Evolutionary conservation across 2,888 invertebrate genomes (phyloP), one percentile per base, ranked within the genome.

Genomic region (Nomada goodeniana): DNA sequence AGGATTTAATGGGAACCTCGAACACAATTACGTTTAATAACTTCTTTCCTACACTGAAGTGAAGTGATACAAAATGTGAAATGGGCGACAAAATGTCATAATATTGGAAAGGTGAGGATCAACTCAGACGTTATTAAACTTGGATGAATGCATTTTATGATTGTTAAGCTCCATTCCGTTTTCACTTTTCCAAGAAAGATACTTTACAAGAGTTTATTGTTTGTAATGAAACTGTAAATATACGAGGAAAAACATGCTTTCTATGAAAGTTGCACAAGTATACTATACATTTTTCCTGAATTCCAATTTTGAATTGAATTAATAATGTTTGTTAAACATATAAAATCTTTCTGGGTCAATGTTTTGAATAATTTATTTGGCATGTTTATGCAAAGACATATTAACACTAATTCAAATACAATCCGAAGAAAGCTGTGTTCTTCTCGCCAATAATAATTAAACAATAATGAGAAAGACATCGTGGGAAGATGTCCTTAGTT

Each of bases 41-140:
- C 5, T 65, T 29, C 65, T 50, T 65, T 10, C 15, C n/a, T 29
- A 29, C n/a, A n/a, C 50, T 29, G 29, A n/a, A 11, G 26, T 13
- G 50, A 65, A 50, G n/a, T 65, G 65, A 36, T 65, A 52, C 18
- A 42, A 68, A 68, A 23, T 68, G 36, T 36, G 13, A 55, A 68
- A 53, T 18, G 18, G 36, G 11, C 23, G 20, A 36, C n/a, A 36
- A 53, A 68, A 55, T 55, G 42, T 55, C 20, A 68, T 18, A 55
- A n/a, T n/a, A n/a, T 15, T 65, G 65, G 4, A 65, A 65, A 65
- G 67, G 67, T 11, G 53, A 67, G 67, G 53, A 20, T 36, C 67
- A 53, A 67, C 67, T 18, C 15, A 20, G 67, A 20, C n/a, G 67
- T 47, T 53, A 55, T 68, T 68, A 68, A 68, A 20, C 11, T 18